Base-by-base conservation (phyloP, 2,888 invertebrate species). In the Cryptophagus acutangulus region DNA sequence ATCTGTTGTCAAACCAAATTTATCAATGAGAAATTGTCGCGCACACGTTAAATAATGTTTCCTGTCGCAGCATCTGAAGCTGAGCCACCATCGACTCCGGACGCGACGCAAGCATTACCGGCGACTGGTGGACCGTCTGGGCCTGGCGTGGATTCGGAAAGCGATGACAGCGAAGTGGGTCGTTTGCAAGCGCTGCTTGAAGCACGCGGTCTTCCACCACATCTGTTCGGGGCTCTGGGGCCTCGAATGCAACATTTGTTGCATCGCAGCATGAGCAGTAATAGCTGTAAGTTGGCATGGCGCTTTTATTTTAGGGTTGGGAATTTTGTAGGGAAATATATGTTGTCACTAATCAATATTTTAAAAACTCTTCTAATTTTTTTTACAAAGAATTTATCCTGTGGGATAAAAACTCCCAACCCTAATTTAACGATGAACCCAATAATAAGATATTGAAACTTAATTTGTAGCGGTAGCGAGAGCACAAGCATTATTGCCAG, bases 181-280 rank as follows among this genome's bases (percentile, higher is more conserved):
- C 81, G 95, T 34, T 76, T 96, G 42, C 95, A 96, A 70, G 95
- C 95, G 15, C 72, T 96, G 57, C 75, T 96, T 37, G 96, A 96
- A 72, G 91, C 95, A 9, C 78, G 95, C 52, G 96, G 96, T 16
- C 71, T 96, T 53, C 95, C 96, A n/a, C 94, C 95, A 9, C 95
- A 96, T 67, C 76, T 97, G 46, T 91, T 97, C 59, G 94, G 95
- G 20, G 93, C 95, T 1, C 76, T 97, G 38, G 96, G 92, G 1
- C 93, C 96, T 33, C 79, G 96, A 37, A 92, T 97, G 93, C 95
- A 96, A 65, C 94, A 95, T 65, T 75, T 96, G 41, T 73, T 96
- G 47, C 94, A 96, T 66, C 78, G 95, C 54, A 93, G 91, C 51
- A 94, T 95, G 78, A 92, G 92, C 33, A 87, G 88, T 38, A 83